Evolutionary conservation across 1,140 invertebrate species (phyloP), one percentile per base, ranked within the genome.

Genomic region (Rhyacophila brunnea): DNA sequence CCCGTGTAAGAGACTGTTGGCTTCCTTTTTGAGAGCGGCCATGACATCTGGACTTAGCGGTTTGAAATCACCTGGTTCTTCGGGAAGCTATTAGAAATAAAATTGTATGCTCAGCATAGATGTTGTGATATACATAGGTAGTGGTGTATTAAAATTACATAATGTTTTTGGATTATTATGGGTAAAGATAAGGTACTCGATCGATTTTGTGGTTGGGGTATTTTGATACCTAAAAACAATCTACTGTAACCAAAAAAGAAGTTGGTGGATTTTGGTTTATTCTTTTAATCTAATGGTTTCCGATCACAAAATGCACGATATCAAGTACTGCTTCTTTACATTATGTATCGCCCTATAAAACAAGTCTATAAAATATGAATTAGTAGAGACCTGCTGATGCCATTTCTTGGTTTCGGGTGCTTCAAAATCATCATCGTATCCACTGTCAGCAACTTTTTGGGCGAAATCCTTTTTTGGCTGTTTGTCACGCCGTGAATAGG

Each of bases 1-100:
- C n/a, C 80, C 78, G 62, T 85, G 80, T 9, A 84, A 67, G 36
- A 81, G 81, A 67, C 80, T 83, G 65, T 79, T 83, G 0, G 80
- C 85, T 70, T 85, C 83, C 50, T 79, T 77, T 68, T 82, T 82
- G 5, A 86, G 63, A 35, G 82, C 73, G 35, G 80, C 77, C 13
- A 82, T 64, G 64, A 79, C 70, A 42, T 81, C 73, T 62, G 77
- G 74, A n/a, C 78, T 72, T 47, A 79, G 57, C 11, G 67, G 65
- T 45, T 70, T 71, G 50, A 62, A 60, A 42, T 68, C 67, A 44
- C 70, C 59, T 18, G 77, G 77, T 60, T 80, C 76, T 64, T 78
- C 74, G 20, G 77, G 73, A 23, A 79, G 48, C 79, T 81, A 50
- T 23, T 18, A 48, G 4, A 35, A 28, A 42, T 10, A 51, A 18